Evolutionary conservation across 2,797 vertebrate genomes (phyloP), one percentile per base, ranked within the genome.

Genomic region (Enteromius thamalakanensis): DNA sequence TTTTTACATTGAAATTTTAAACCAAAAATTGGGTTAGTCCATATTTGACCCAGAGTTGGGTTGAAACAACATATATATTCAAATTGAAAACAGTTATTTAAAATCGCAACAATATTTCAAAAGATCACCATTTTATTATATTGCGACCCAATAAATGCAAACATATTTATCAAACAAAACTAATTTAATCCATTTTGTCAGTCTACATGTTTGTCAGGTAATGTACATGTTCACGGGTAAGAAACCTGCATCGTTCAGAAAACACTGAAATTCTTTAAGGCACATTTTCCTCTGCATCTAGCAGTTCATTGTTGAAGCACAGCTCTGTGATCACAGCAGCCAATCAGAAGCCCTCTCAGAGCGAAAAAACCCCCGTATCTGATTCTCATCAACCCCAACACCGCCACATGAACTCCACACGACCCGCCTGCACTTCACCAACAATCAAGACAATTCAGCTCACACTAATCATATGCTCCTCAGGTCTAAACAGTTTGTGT

Each of bases 401-500:
- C 32, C n/a, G 3, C 51, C 29, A 60, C 45, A 26, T 79, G 58
- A 81, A 74, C 80, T 81, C 69, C 42, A 26, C 17, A 49, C 14
- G 26, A 72, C 79, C 69, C 7, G 42, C 34, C 21, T 37, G 69
- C 55, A 45, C 79, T 49, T 81, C 69, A 80, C 26, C 32, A 42
- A 60, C 67, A 53, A 60, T 32, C 11, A 71, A 71, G 40, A 32
- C 7, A 58, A 62, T 47, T 62, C 60, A 45, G 19, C 60, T 15
- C 14, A 37, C 45, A 34, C 29, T 74, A 74, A 74, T 81, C 69
- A 26, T 49, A 72, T 51, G 40, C 69, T 72, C 69, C 55, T 81
- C 69, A 37, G 55, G 69, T 81, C 69, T 74, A 74, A 72, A 64
- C 70, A 40, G 55, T 34, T 68, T 71, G 55, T 64, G 69, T 65